Conservation (phyloP, 2,888 invertebrate species). For the Sarcophaga carnaria region DNA sequence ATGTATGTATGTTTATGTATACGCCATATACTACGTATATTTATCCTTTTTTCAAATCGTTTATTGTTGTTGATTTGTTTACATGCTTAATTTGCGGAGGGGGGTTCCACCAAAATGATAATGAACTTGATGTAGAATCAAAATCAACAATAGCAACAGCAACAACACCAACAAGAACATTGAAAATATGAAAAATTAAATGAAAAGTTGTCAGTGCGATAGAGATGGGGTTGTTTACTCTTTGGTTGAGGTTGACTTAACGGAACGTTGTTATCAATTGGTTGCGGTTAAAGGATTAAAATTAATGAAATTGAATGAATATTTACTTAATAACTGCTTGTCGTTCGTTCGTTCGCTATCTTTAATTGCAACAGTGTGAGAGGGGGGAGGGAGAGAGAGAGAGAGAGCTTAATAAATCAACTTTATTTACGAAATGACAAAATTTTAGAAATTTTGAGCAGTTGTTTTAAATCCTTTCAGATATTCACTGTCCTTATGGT, state of each 20-base stretch:
- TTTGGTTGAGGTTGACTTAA: conserved; percentile 60
- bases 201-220: background rate
- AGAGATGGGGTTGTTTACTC: conserved; percentile 38
- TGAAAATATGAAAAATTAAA: conserved; percentile 39
- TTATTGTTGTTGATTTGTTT: conserved; percentile 64
- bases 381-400: background rate
- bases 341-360: conserved; percentile 2
- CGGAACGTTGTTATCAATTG: conserved; percentile 58
- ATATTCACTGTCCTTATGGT: conserved; percentile 14
- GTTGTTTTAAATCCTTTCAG: conserved; percentile 47
- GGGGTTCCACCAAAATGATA: conserved; percentile 49
- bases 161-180: background rate
- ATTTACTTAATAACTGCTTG: conserved; percentile 63
- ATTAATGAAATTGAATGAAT: conserved; percentile 67
- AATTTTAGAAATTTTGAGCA: conserved; percentile 41
- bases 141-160: conserved; percentile 2
- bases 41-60: conserved; percentile 40
- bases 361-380: background rate
- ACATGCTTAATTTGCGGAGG: conserved; percentile 65
- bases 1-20: too few relatives aligned
- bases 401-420: conserved; percentile 29
- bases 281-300: conserved; percentile 69
- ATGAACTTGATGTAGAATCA: conserved; percentile 58
- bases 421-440: conserved; percentile 25
- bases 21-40: background rate